These are phyloP conservation scores for Diploscapter pachys DNA, from an alignment of 1,140 invertebrate species.

Conservation along the genomic window DNA sequence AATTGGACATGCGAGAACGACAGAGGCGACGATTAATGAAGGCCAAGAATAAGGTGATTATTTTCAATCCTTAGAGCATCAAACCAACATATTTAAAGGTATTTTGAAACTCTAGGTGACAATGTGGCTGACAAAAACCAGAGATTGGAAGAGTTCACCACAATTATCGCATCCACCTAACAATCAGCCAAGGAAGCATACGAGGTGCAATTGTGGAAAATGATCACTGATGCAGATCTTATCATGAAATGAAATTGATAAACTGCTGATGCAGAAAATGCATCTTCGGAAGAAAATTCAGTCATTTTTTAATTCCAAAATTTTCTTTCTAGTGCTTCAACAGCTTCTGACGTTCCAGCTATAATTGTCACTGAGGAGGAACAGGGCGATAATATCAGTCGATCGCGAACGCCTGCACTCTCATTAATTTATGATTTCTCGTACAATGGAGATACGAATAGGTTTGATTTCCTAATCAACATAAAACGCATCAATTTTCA, in stretches of 20 bases:
- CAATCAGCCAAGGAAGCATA: neutral
- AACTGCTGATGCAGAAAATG: neutral
- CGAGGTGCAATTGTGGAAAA: neutral
- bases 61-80: neutral
- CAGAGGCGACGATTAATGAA: conserved; percentile 21
- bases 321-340: conserved; percentile 12
- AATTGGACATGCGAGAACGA: conserved; percentile 24
- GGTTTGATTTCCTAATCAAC: too few species aligned
- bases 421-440: conserved; percentile 26
- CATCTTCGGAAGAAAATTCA: neutral
- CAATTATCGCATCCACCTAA: neutral
- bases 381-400: neutral
- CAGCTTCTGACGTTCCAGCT: conserved; percentile 23
- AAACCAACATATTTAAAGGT: neutral
- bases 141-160: conserved; percentile 23
- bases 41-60: conserved; percentile 22
- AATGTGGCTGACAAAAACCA: conserved; percentile 14
- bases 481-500: too few species aligned
- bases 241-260: too few species aligned
- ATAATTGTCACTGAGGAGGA: conserved; percentile 25
- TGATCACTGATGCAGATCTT: too few species aligned
- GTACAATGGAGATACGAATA: too few species aligned
- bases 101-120: conserved; percentile 16
- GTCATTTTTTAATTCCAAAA: neutral
- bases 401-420: conserved; percentile 21